Conservation (phyloP, 2,797 vertebrate species). For the Pterois miles region DNA sequence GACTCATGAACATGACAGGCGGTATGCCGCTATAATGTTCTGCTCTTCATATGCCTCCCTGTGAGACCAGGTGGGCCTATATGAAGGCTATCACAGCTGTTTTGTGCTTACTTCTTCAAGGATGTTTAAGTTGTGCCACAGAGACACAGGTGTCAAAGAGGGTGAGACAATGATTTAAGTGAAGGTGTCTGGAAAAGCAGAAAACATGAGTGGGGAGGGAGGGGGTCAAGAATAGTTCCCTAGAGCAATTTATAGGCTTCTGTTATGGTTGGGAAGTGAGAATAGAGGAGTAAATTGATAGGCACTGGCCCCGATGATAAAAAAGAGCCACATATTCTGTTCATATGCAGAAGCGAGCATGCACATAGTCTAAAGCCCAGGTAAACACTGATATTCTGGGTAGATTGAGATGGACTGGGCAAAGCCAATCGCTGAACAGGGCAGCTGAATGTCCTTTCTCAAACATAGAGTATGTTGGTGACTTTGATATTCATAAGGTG, state of each 20-base stretch:
- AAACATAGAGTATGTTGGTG: conserved; percentile 31
- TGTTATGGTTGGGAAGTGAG: conserved; percentile 69
- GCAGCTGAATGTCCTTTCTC: conserved; percentile 32
- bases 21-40: no score
- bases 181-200: conserved; percentile 47
- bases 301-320: conserved; percentile 33
- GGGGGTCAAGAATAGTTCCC: conserved; percentile 64
- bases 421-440: conserved; percentile 46
- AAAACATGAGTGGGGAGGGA: conserved; percentile 51
- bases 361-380: conserved; percentile 18
- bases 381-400: conserved; percentile 52
- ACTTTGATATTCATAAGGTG: conserved; percentile 66
- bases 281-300: conserved; percentile 66
- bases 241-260: conserved; percentile 67
- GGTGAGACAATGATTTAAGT: conserved; percentile 64
- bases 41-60: no score
- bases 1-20: no score
- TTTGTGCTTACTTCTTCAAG: conserved; percentile 34
- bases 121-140: conserved; percentile 51
- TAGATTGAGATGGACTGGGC: conserved; percentile 63
- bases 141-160: conserved; percentile 57
- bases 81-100: conserved; percentile 37
- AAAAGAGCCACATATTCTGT: conserved; percentile 41
- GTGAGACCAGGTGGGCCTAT: not conserved
- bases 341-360: conserved; percentile 27